A percentile compares a stretch with the other conserved stretches of the same genome.
phyloP scores from a whole-genome alignment of 2,113 vertebrate genomes.

The Gymnobelideus leadbeateri region DNA sequence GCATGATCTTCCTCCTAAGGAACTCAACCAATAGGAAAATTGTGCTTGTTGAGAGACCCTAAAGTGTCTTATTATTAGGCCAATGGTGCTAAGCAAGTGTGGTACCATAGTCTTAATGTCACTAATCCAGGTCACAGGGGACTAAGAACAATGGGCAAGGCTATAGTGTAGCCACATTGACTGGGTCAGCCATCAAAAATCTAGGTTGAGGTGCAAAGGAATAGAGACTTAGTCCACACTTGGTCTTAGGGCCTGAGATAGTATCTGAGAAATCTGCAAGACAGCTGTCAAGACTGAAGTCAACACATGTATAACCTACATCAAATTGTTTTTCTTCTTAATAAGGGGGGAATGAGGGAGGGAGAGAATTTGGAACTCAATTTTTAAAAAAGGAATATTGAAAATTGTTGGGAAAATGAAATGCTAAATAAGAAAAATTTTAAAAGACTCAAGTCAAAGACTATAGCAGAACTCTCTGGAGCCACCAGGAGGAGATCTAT shows the following conservation, averaged over 20 bases:
- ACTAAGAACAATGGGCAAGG: neutral
- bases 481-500: neutral
- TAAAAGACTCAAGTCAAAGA: neutral
- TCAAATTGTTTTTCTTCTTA: neutral
- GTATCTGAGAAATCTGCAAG: neutral
- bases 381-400: neutral
- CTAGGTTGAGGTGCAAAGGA: neutral
- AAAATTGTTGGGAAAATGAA: neutral
- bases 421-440: neutral
- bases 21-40: neutral
- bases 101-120: neutral
- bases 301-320: neutral
- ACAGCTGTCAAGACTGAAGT: neutral
- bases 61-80: neutral
- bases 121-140: neutral
- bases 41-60: neutral
- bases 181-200: neutral
- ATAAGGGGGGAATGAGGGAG: neutral
- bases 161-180: neutral
- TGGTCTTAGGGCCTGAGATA: neutral
- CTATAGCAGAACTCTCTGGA: neutral
- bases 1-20: neutral
- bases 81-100: neutral
- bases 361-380: neutral
- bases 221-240: slow-evolving; percentile 9